Percentiles rank a stretch among this genome's conserved stretches.
Conservation (phyloP, 2,888 invertebrate species). For the Brassicogethes aeneus region DNA sequence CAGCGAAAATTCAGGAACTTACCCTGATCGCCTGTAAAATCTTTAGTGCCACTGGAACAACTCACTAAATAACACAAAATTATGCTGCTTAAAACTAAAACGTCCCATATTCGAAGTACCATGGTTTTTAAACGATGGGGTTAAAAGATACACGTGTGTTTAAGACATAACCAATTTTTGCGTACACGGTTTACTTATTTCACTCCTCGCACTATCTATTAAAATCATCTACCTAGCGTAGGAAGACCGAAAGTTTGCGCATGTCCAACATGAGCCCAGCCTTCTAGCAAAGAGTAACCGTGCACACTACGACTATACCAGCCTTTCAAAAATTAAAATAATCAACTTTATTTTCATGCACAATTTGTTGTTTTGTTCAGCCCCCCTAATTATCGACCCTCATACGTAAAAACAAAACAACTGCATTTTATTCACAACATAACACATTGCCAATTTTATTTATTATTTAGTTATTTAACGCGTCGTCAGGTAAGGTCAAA, state of each 20-base stretch:
- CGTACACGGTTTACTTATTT: slow-evolving; percentile 9
- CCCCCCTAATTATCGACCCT: no score
- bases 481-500: no score
- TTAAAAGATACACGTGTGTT: slow-evolving; percentile 27
- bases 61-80: slow-evolving; percentile 30
- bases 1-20: slow-evolving; percentile 15
- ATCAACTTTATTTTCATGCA: no score
- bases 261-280: background rate
- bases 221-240: background rate
- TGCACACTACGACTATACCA: no score
- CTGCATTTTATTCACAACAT: no score
- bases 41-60: slow-evolving; percentile 28
- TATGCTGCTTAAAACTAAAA: slow-evolving; percentile 24
- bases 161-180: slow-evolving; percentile 31
- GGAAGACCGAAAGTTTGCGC: background rate
- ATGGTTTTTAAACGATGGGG: slow-evolving; percentile 18
- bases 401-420: no score
- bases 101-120: slow-evolving; percentile 25
- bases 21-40: slow-evolving; percentile 28
- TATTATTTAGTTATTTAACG: no score
- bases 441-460: no score
- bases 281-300: no score
- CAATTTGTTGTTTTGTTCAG: no score
- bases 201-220: background rate
- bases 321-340: no score